These are phyloP conservation scores for Athene noctua DNA, from an alignment of 2,113 vertebrate genomes.

Conservation along the genomic window DNA sequence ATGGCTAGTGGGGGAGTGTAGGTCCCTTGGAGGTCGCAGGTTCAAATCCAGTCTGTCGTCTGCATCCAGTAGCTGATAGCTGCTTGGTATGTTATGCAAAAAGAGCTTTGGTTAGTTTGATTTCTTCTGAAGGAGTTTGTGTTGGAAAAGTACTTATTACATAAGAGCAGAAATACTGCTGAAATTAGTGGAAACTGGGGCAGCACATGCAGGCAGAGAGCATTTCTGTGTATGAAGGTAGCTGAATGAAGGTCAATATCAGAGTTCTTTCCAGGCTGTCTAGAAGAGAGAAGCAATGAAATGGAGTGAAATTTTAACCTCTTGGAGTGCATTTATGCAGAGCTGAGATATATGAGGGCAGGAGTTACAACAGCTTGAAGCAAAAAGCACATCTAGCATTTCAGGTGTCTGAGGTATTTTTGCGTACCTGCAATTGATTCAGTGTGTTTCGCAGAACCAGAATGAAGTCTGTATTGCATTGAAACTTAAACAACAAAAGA, in stretches of 20 bases:
- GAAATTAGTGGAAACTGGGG: constrained; percentile 9
- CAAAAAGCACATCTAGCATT: neutral
- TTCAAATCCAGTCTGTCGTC: neutral
- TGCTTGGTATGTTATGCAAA: neutral
- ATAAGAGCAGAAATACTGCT: neutral
- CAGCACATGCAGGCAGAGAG: neutral
- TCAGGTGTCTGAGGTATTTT: neutral
- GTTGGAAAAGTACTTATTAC: neutral
- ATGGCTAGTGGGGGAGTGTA: neutral
- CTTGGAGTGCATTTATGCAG: neutral
- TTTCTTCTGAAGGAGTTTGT: neutral
- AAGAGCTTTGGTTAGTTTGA: neutral
- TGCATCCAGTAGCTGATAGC: neutral
- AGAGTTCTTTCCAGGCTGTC: neutral
- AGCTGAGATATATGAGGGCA: neutral
- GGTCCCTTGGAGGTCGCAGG: neutral
- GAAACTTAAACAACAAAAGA: neutral
- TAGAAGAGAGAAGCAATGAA: neutral
- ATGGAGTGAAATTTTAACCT: neutral
- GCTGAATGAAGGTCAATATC: neutral
- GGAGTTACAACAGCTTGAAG: neutral
- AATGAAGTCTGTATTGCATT: neutral
- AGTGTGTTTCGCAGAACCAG: neutral
- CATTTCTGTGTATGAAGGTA: neutral
- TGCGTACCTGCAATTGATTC: neutral